Evolutionary conservation across 2,888 invertebrate species (phyloP), one percentile per base, ranked within the genome.

Genomic region (Dilophus febrilis): DNA sequence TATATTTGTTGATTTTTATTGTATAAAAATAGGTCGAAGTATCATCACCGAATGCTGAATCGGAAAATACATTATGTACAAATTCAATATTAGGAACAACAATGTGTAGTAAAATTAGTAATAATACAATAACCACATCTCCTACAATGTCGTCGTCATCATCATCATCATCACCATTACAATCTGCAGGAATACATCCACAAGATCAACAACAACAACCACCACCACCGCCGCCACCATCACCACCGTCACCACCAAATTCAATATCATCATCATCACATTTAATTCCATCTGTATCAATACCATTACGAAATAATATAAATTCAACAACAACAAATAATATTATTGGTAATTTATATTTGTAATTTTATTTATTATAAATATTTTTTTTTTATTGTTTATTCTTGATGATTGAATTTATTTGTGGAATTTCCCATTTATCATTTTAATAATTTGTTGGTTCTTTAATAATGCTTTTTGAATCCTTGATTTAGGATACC

Each of bases 41-140:
- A 37, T 61, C 62, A 37, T 63, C 62, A 30, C 62, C 62, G 47
- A 63, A 58, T 55, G 59, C 62, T 43, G 62, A 63, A 49, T 57
- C 53, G 43, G 62, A 63, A 48, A 59, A 57, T 42, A 59, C 60
- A 46, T 57, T 62, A 48, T 62, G 62, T 50, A 60, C 62, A 46
- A 59, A 59, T 48, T 55, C 62, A 42, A 58, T 62, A 47, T 52
- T 62, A 41, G 59, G 60, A 47, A 55, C 60, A 42, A 60, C 60
- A 46, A 60, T 62, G 60, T 62, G 61, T 50, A 58, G 61, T 42
- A 61, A 60, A 52, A 58, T 61, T 47, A 57, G 51, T 48, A 49
- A 27, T 39, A 50, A 19, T 14, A 27, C 4, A 13, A 8, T 7
- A 14, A 29, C 27, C 16, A 27, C 38, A n/a, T 27, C 44, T 40